Evolutionary conservation across 2,113 vertebrate species (phyloP).

Genomic region (Rousettus leschenaultii): DNA sequence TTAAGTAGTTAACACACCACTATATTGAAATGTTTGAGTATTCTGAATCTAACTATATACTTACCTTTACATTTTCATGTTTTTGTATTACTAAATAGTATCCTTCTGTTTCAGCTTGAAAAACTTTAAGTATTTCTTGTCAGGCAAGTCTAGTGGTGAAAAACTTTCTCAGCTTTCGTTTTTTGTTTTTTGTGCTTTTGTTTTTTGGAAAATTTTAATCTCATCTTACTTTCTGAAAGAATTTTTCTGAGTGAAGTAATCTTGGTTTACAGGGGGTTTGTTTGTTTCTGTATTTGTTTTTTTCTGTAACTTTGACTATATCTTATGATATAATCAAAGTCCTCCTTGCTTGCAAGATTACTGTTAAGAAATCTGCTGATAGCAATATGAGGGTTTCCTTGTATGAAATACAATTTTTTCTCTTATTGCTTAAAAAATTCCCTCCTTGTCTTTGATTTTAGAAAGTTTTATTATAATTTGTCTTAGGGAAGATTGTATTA

Average conservation of each 20-base stretch:
- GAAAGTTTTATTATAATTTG: neutral
- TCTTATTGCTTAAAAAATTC: neutral
- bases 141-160: neutral
- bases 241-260: neutral
- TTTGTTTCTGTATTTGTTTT: neutral
- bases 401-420: neutral
- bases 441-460: neutral
- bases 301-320: neutral
- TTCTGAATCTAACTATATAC: too few relatives aligned
- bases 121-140: neutral
- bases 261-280: neutral
- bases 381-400: neutral
- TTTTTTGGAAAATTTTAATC: neutral
- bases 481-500: neutral
- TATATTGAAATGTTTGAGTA: neutral
- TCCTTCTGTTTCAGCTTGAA: neutral
- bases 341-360: neutral
- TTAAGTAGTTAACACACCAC: neutral
- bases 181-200: neutral
- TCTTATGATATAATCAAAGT: neutral
- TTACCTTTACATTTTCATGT: too few relatives aligned
- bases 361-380: neutral
- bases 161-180: neutral
- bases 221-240: neutral
- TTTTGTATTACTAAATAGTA: neutral